Percentiles rank a stretch among this genome's conserved stretches.
Evolutionary conservation across 2,888 invertebrate genomes (phyloP).

Genomic region (Magallana nippona): DNA sequence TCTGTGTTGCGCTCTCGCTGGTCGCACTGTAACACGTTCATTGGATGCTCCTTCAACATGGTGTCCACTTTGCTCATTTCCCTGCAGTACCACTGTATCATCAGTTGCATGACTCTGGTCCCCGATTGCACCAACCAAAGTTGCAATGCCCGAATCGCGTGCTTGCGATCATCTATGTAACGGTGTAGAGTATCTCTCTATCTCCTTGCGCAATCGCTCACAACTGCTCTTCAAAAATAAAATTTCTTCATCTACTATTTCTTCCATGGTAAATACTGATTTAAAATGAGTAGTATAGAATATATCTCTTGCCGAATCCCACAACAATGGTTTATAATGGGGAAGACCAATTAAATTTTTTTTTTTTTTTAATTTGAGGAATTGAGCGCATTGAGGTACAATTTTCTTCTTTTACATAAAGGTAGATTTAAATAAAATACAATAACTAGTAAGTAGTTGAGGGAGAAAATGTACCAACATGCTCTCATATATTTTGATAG

Average conservation of each 20-base stretch:
- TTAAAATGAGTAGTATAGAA: background rate
- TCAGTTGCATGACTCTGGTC: background rate
- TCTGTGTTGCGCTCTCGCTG: background rate
- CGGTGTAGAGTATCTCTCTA: slow-evolving; percentile 1
- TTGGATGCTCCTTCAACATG: background rate
- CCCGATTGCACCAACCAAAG: background rate
- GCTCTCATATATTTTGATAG: no score
- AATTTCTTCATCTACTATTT: background rate
- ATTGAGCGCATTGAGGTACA: no score
- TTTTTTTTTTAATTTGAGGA: no score
- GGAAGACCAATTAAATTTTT: no score
- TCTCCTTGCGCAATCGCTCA: background rate
- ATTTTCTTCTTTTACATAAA: no score
- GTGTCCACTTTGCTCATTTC: background rate
- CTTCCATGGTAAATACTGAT: background rate
- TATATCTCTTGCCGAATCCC: slow-evolving; percentile 12
- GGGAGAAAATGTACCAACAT: no score
- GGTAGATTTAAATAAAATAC: no score
- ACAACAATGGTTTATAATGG: no score
- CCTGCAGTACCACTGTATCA: no score
- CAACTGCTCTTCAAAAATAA: background rate
- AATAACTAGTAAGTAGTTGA: no score
- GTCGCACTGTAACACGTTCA: background rate
- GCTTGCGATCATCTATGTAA: background rate
- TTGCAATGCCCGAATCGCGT: background rate